Percentiles rank a stretch among this genome's conserved stretches.
phyloP scores from a whole-genome alignment of 2,888 invertebrate species.

The Caenorhabditis plicata region DNA sequence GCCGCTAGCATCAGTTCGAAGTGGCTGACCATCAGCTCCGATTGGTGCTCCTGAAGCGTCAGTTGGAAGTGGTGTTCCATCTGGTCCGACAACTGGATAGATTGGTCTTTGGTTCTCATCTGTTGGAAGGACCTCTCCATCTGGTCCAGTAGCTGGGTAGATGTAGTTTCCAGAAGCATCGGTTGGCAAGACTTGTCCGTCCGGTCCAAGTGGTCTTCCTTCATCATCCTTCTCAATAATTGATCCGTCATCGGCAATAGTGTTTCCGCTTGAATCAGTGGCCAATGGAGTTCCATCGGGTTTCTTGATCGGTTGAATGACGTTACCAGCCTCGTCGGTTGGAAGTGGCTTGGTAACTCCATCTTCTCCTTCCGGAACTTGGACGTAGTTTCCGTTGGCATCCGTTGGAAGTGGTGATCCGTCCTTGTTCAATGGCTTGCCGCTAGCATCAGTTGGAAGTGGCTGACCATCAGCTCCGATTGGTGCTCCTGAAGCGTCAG shows the following conservation, averaged over 20 bases:
- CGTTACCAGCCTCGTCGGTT: constrained; percentile 24
- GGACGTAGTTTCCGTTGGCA: constrained; percentile 12
- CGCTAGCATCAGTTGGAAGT: constrained; percentile 27
- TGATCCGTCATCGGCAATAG: constrained; percentile 25
- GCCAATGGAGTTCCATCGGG: constrained; percentile 31
- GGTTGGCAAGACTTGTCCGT: constrained; percentile 27
- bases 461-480: constrained; percentile 30
- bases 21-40: constrained; percentile 27
- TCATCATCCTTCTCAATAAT: constrained; percentile 19
- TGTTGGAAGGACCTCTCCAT: constrained; percentile 25
- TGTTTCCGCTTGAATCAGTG: constrained; percentile 37
- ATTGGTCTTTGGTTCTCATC: constrained; percentile 15
- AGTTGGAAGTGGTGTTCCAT: constrained; percentile 27
- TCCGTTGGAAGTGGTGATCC: constrained; percentile 27
- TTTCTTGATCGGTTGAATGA: constrained; percentile 22
- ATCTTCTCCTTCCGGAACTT: constrained; percentile 11
- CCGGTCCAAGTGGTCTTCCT: constrained; percentile 34
- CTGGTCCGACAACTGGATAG: constrained; percentile 20
- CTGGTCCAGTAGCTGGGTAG: constrained; percentile 17
- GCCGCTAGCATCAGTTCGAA: constrained; percentile 25
- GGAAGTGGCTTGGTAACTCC: constrained; percentile 8
- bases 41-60: constrained; percentile 20
- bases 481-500: constrained; percentile 20
- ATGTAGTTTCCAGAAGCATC: constrained; percentile 9
- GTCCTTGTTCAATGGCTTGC: constrained; percentile 27